Conservation (phyloP, 1,140 invertebrate genomes). For the Lethocerus indicus region DNA sequence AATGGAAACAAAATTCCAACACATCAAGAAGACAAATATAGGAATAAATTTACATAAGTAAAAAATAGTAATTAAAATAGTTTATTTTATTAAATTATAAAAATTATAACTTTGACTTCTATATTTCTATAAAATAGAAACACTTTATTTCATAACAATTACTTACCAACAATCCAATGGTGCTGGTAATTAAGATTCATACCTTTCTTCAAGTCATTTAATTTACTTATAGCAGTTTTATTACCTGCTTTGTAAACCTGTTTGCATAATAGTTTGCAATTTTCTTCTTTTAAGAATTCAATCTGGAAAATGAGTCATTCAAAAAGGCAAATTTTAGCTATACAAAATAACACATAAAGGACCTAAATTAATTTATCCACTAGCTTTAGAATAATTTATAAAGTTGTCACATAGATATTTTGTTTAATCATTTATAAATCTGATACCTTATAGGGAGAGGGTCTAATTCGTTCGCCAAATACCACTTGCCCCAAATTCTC, state of each 20-base stretch:
- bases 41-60: no score
- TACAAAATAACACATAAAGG: no score
- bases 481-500: conserved; percentile 98
- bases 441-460: conserved; percentile 67
- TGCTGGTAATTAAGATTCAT: conserved; percentile 97
- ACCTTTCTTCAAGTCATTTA: conserved; percentile 73
- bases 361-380: no score
- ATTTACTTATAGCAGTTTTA: conserved; percentile 42
- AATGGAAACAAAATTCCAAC: no score
- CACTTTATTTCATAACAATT: not conserved
- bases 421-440: not conserved
- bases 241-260: conserved; percentile 53
- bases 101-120: no score
- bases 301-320: conserved; percentile 15
- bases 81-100: no score
- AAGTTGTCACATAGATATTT: not conserved
- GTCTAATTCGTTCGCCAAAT: conserved; percentile 91
- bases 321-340: no score
- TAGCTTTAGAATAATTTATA: no score
- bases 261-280: conserved; percentile 52
- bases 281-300: conserved; percentile 48
- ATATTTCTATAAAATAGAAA: no score
- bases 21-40: no score
- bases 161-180: conserved; percentile 80
- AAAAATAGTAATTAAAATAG: no score